Conservation (phyloP, 2,888 invertebrate genomes). For the Acanthosepion lycidas region DNA sequence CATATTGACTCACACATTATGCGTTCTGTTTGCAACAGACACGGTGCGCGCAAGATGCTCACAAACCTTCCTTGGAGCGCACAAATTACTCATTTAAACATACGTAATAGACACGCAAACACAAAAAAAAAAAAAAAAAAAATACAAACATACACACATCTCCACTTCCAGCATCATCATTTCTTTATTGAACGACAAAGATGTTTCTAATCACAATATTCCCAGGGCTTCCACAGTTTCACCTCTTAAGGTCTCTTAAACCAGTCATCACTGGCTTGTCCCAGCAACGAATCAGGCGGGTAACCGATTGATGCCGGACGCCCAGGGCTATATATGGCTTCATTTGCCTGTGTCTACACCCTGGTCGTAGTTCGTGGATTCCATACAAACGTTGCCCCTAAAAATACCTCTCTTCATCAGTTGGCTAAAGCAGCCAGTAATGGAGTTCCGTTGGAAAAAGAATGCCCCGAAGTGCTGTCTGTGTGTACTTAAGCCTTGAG, state of each 20-base stretch:
- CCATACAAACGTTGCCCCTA: constrained; percentile 20
- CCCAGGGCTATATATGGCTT: not conserved
- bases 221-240: not conserved
- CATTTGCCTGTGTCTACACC: not conserved
- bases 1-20: not conserved
- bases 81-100: not conserved
- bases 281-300: not conserved
- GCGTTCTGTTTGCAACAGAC: not conserved
- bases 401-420: constrained; percentile 33
- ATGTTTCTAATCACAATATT: not conserved
- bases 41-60: too few relatives aligned
- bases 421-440: constrained; percentile 12
- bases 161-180: not conserved
- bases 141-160: too few relatives aligned
- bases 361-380: not conserved
- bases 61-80: not conserved
- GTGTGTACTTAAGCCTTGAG: not conserved
- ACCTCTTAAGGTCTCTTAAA: constrained; percentile 1
- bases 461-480: constrained; percentile 12
- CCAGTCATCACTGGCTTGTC: not conserved
- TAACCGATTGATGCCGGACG: not conserved
- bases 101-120: not conserved
- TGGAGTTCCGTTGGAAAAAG: not conserved
- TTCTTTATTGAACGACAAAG: not conserved
- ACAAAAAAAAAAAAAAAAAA: too few relatives aligned